These are phyloP conservation scores for Reticulitermes speratus DNA, from an alignment of 1,140 invertebrate genomes.

Conservation along the genomic window DNA sequence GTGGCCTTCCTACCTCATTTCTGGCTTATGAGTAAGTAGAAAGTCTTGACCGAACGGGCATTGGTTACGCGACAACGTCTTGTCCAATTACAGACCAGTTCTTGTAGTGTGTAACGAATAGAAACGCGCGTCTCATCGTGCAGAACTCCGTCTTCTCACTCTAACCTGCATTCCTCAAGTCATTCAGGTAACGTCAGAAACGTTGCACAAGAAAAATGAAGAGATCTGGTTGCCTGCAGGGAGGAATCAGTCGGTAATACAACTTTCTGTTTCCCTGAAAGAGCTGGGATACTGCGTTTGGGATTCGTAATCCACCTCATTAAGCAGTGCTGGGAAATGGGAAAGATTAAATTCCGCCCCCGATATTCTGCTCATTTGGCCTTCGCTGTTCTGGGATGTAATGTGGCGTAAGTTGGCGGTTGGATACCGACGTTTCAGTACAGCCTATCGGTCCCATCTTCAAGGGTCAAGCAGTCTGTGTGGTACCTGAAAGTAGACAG, in stretches of 20 bases:
- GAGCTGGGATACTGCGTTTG: too few species aligned
- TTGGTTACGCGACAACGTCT: neutral
- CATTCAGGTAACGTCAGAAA: constrained; percentile 1
- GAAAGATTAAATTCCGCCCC: too few species aligned
- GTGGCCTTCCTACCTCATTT: constrained; percentile 10
- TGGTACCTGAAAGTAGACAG: too few species aligned
- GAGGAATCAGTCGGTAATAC: neutral
- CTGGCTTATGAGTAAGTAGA: neutral
- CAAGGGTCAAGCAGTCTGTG: too few species aligned
- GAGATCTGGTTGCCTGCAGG: neutral
- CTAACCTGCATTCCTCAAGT: constrained; percentile 17
- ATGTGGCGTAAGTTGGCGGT: too few species aligned
- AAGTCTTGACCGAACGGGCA: neutral
- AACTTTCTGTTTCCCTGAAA: neutral
- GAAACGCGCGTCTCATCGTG: neutral
- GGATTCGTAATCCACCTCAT: too few species aligned
- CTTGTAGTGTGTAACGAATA: neutral
- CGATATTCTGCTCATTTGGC: too few species aligned
- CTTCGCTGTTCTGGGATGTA: too few species aligned
- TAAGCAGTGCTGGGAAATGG: too few species aligned
- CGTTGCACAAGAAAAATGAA: neutral
- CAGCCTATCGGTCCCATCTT: too few species aligned
- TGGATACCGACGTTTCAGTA: too few species aligned
- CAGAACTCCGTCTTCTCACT: neutral
- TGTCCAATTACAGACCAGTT: neutral